Conservation (phyloP, 2,888 invertebrate species). For the Scelioninae gen. 1 region DNA sequence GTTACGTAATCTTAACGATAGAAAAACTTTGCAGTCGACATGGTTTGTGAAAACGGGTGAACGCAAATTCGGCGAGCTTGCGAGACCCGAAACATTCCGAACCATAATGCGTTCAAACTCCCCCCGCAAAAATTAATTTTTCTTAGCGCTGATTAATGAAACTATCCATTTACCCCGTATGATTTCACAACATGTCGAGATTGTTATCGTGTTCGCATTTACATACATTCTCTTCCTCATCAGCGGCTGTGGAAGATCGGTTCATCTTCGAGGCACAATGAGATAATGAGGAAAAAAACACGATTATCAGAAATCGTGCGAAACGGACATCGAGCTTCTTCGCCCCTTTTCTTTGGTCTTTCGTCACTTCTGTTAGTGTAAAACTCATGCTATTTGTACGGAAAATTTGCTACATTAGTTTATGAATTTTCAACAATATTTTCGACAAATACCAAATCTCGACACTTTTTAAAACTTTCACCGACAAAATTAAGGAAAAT, state of each 20-base stretch:
- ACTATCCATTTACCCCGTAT: constrained; percentile 47
- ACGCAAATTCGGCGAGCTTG: constrained; percentile 35
- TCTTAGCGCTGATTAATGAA: constrained; percentile 61
- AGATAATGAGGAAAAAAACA: constrained; percentile 59
- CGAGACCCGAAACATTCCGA: constrained; percentile 24
- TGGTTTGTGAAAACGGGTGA: constrained; percentile 22
- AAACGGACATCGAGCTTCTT: constrained; percentile 41
- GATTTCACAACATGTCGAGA: constrained; percentile 53
- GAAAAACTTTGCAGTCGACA: constrained; percentile 41
- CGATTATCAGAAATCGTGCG: constrained; percentile 40
- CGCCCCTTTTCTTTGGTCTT: constrained; percentile 53
- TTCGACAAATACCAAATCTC: no score
- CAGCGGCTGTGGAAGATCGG: constrained; percentile 59
- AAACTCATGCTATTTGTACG: constrained; percentile 40
- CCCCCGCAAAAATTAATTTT: constrained; percentile 42
- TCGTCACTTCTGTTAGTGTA: constrained; percentile 34
- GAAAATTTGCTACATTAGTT: constrained; percentile 20
- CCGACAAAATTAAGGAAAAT: no score
- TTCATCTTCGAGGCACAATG: constrained; percentile 58
- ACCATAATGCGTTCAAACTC: constrained; percentile 27
- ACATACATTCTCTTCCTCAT: constrained; percentile 66
- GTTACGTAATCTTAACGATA: constrained; percentile 45
- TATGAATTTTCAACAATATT: background rate
- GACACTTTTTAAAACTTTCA: no score
- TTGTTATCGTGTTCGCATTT: constrained; percentile 56